Conservation (phyloP, 2,113 vertebrate genomes). For the Colistium nudipinnis region DNA sequence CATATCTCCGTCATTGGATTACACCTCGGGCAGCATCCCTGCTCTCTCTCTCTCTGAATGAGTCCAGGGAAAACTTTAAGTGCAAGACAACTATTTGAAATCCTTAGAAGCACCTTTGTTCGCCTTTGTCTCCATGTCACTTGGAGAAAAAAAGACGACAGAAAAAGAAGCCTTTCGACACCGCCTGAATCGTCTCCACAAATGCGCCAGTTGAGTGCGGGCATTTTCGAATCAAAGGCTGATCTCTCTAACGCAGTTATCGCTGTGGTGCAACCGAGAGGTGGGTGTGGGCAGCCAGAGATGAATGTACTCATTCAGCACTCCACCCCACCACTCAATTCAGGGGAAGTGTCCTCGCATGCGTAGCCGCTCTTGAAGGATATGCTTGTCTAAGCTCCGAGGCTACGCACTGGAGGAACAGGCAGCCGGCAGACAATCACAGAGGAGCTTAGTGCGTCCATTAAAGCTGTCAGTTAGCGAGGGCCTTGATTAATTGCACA, state of each 20-base stretch:
- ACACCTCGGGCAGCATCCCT: constrained; percentile 45
- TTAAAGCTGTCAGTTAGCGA: constrained; percentile 75
- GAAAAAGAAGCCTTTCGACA: constrained; percentile 18
- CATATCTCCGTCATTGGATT: constrained; percentile 53
- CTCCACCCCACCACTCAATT: constrained; percentile 58
- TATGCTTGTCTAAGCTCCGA: constrained; percentile 67
- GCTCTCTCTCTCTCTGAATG: constrained; percentile 31
- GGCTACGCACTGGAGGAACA: constrained; percentile 52
- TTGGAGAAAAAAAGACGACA: constrained; percentile 12
- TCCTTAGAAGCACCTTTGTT: constrained; percentile 53
- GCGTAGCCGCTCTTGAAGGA: constrained; percentile 64
- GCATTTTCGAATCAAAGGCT: constrained; percentile 49
- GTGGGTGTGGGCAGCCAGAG: constrained; percentile 49
- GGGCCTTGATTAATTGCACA: constrained; percentile 77
- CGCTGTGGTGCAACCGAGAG: constrained; percentile 35
- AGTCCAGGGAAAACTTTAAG: constrained; percentile 42
- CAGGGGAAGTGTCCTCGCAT: constrained; percentile 59
- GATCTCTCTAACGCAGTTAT: constrained; percentile 49
- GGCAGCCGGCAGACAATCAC: constrained; percentile 73
- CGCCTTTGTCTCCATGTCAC: constrained; percentile 37
- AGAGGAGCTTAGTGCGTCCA: constrained; percentile 70
- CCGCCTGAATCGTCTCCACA: background rate
- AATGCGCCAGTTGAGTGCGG: background rate
- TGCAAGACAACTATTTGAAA: constrained; percentile 52
- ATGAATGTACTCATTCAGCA: constrained; percentile 65